Evolutionary conservation across 1,140 invertebrate species (phyloP), one percentile per base, ranked within the genome.

Genomic region (Nomia melanderi): DNA sequence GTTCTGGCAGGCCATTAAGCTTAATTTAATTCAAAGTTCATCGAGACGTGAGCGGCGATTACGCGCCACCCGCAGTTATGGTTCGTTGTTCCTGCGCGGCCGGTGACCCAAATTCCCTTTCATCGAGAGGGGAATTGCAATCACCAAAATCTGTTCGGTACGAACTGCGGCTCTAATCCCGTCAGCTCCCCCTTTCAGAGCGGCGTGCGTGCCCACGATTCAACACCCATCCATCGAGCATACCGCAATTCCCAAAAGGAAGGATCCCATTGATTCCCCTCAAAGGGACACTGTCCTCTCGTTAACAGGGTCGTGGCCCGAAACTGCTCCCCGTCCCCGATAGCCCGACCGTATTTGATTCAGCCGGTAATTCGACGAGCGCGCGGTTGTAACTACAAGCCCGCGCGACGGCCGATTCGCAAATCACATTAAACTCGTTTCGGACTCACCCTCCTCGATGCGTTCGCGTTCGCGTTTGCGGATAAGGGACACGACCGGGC

Each of bases 271-370:
- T 65, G 54, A 74, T 78, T 60, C 62, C 39, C 71, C 75, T 74
- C 77, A 57, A 78, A 74, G 71, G 62, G 62, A 39, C 39, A 54
- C 23, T 14, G 33, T 31, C n/a, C 62, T 57, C 50, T 75, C 70
- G 62, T 78, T 74, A 74, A 88, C 85, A 47, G 81, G 89, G 59
- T 91, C 88, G n/a, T n/a, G n/a, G 91, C 41, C 54, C 27, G 31
- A n/a, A 50, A 64, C 71, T 64, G 53, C 60, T 79, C 14, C 41
- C 41, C 25, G 50, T 33, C 57, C 29, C 23, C 50, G 12, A 50
- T 23, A 76, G n/a, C 14, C 27, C 20, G 33, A 63, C 25, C 50
- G 27, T 23, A 70, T 78, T 41, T 56, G 56, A 47, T 63, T 41
- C 36, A 72, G 74, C 67, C 27, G 57, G 53, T 77, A 81, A 85